Evolutionary conservation across 1,140 invertebrate genomes (phyloP).

Genomic region (Thaumetopoea pityocampa): DNA sequence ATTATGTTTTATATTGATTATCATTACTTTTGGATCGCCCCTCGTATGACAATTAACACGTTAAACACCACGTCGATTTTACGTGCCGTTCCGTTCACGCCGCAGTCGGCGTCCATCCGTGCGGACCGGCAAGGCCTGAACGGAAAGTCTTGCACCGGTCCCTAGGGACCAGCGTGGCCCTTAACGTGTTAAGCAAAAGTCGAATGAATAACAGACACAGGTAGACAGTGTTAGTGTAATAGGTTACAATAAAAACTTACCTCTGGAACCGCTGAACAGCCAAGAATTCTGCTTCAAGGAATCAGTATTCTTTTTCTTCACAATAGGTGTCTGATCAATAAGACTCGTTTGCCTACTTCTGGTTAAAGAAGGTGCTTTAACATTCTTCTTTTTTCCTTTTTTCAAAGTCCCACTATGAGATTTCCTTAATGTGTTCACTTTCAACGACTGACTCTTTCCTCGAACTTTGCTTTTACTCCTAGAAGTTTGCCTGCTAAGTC

Average conservation of each 20-base stretch:
- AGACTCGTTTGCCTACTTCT: conserved; percentile 61
- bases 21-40: too few species aligned
- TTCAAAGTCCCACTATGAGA: conserved; percentile 65
- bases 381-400: conserved; percentile 59
- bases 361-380: conserved; percentile 38
- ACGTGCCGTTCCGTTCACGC: too few species aligned
- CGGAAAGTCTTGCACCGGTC: too few species aligned
- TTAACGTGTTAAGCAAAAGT: too few species aligned
- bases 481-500: conserved; percentile 62
- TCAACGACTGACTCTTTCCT: conserved; percentile 61
- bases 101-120: too few species aligned
- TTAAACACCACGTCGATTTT: too few species aligned
- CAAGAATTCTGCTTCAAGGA: conserved; percentile 59
- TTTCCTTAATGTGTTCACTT: conserved; percentile 62
- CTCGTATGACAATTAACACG: too few species aligned
- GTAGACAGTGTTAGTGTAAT: too few species aligned
- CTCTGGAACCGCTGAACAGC: conserved; percentile 63
- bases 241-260: conserved; percentile 33
- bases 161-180: too few species aligned
- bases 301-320: conserved; percentile 53
- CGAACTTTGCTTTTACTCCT: conserved; percentile 67
- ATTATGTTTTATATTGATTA: too few species aligned
- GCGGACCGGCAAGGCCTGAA: too few species aligned
- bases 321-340: conserved; percentile 49
- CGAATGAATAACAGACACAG: too few species aligned